A percentile compares a stretch with the other conserved stretches of the same genome.
These are phyloP conservation scores for Harpagus bidentatus DNA, from an alignment of 2,113 vertebrate genomes.

Conservation along the genomic window DNA sequence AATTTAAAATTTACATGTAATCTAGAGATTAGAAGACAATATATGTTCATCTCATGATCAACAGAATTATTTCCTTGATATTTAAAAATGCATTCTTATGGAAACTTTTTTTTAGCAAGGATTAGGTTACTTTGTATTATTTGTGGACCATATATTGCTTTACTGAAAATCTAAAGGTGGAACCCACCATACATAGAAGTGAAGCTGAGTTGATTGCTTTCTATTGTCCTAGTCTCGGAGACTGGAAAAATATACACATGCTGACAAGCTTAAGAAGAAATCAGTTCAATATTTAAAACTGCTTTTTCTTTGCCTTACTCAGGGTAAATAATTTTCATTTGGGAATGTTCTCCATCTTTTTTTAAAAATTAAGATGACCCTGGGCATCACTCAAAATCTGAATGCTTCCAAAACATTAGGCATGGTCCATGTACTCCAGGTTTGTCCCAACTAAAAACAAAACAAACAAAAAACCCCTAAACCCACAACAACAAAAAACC, in stretches of 20 bases:
- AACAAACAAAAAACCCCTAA: neutral
- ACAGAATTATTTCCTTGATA: neutral
- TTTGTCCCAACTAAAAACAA: neutral
- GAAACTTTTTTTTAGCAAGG: neutral
- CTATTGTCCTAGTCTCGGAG: neutral
- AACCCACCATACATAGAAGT: neutral
- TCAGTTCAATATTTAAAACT: neutral
- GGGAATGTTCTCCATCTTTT: neutral
- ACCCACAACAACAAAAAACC: neutral
- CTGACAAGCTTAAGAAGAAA: neutral
- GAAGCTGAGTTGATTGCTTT: neutral
- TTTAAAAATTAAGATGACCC: neutral
- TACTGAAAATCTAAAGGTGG: neutral
- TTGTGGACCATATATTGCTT: neutral
- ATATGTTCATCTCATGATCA: neutral
- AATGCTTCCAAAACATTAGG: neutral
- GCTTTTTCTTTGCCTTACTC: neutral
- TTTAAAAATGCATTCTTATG: neutral
- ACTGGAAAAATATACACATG: neutral
- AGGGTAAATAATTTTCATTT: neutral
- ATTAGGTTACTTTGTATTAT: neutral
- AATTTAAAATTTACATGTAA: neutral
- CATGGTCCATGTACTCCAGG: neutral
- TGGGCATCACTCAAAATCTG: neutral
- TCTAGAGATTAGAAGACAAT: neutral